Base-by-base conservation (phyloP, 2,888 invertebrate genomes). In the Aspidiotus destructor region DNA sequence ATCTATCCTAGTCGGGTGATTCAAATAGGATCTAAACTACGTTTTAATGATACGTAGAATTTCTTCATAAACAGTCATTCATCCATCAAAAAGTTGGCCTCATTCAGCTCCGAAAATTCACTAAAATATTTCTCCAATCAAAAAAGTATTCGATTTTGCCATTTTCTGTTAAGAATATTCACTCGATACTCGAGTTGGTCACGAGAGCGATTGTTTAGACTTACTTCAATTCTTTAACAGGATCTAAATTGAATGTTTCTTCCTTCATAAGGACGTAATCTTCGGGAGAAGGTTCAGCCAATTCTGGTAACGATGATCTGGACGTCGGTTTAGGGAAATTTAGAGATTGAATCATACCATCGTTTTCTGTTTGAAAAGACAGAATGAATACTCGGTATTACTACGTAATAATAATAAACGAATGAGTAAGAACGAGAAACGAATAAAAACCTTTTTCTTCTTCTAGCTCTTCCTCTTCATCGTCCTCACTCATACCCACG, bases 211-310 rank as follows among this genome's bases (percentile, higher is more conserved):
- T 28, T 28, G 2, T 28, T 28, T 3, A 28, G 28, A 64, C 53
- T 52, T 70, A 73, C 71, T 70, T 48, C 41, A 67, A 72, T 69
- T 71, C 72, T 55, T 70, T 72, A 64, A 69, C 70, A 16, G 73
- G 71, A 63, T 73, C 74, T 40, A 74, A 70, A 68, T 69, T 72
- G 54, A 75, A 74, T n/a, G 73, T 73, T 69, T 75, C 75, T 72
- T 75, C 75, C 62, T 74, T 73, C 72, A 75, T 74, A 11, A 75
- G 70, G 40, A 75, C 74, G 72, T 75, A 75, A 71, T 75, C 75
- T 53, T 75, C 74, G n/a, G 74, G 73, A 41, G 72, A 71, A 16
- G 74, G 74, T 54, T 73, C 72, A 2, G 73, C 73, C 11, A 75
- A 70, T 62, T 69, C 62, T 28, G 69, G 69, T 42, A 62, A 57